A percentile compares a stretch with the other conserved stretches of the same genome.
Conservation (phyloP, 2,797 vertebrate genomes). For the Geotrypetes seraphini region DNA sequence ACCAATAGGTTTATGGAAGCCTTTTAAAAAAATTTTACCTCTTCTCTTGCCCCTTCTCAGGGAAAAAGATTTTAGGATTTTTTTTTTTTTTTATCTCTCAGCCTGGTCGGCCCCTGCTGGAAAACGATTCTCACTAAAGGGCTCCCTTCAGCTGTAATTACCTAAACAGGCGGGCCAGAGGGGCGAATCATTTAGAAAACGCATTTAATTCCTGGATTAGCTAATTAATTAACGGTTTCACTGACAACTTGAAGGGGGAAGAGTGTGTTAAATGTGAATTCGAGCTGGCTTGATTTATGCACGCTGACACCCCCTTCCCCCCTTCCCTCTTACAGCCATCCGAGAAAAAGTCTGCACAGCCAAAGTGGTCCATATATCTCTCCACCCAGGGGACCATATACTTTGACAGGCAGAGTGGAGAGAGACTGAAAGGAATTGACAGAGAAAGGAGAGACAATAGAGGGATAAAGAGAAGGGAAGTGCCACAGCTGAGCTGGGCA, state of each 20-base stretch:
- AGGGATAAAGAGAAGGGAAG: background rate
- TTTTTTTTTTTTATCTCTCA: constrained; percentile 39
- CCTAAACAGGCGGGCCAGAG: constrained; percentile 79
- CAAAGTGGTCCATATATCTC: no score
- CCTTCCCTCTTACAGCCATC: background rate
- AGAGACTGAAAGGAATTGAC: no score
- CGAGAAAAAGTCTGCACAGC: rapidly evolving
- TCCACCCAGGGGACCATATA: no score
- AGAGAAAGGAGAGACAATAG: background rate
- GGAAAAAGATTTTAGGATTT: no score
- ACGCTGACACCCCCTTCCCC: constrained; percentile 39
- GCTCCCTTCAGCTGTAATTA: constrained; percentile 93
- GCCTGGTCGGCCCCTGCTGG: constrained; percentile 61
- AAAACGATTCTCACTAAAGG: constrained; percentile 83
- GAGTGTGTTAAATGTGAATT: constrained; percentile 95
- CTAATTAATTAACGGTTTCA: constrained; percentile 99
- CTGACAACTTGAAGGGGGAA: constrained; percentile 88
- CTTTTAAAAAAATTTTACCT: no score
- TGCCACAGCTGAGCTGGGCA: background rate
- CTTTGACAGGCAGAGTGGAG: no score
- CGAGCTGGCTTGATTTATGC: constrained; percentile 85
- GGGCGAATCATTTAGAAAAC: constrained; percentile 85
- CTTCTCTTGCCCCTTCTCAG: no score
- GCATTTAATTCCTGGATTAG: constrained; percentile 95
- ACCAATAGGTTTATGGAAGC: no score